Evolutionary conservation across 2,888 invertebrate species (phyloP).

Genomic region (Drosophila peninsularis): DNA sequence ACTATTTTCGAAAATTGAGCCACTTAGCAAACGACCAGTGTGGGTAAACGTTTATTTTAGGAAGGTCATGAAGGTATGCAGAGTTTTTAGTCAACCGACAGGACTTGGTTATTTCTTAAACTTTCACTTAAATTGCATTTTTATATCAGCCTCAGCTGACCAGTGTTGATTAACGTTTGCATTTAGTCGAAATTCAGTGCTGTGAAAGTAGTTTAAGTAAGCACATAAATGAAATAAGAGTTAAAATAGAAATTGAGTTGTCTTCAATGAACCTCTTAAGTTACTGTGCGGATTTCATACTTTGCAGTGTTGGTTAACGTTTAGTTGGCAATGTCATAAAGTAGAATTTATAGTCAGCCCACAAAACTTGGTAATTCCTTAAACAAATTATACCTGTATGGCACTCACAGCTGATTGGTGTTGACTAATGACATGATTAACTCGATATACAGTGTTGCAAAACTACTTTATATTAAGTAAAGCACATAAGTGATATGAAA

Average conservation of each 20-base stretch:
- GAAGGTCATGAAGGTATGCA: neutral
- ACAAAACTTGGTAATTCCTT: neutral
- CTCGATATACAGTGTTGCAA: neutral
- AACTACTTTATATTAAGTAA: neutral
- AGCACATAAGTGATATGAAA: neutral
- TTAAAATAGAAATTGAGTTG: too few relatives aligned
- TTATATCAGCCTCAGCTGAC: too few relatives aligned
- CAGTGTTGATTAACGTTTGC: neutral
- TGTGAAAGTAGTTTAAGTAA: neutral
- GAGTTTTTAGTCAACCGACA: neutral
- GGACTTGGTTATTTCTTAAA: neutral
- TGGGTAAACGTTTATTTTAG: constrained; percentile 7
- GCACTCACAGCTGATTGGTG: neutral
- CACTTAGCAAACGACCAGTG: constrained; percentile 18
- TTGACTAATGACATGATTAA: neutral
- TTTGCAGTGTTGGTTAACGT: neutral
- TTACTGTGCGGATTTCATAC: neutral
- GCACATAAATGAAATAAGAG: neutral
- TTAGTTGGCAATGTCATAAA: neutral
- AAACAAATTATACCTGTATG: neutral
- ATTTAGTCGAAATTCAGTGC: neutral
- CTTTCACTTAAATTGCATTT: neutral
- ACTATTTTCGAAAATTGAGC: constrained; percentile 31
- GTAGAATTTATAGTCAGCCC: neutral
- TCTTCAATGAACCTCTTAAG: too few relatives aligned